Evolutionary conservation across 2,888 invertebrate genomes (phyloP).

Genomic region (Tipula lateralis): DNA sequence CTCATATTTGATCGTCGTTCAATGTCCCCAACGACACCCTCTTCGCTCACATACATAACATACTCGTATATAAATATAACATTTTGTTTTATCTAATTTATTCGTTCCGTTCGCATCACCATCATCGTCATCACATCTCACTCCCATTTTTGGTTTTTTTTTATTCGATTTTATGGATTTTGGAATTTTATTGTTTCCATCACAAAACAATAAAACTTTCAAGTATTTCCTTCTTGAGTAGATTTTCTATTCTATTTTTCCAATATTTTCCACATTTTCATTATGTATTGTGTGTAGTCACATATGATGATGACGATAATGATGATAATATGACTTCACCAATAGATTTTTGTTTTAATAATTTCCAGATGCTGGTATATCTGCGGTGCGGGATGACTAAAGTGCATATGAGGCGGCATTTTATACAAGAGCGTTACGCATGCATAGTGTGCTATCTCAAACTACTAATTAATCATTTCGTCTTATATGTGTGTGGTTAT

Average conservation of each 20-base stretch:
- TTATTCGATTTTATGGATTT: conserved; percentile 19
- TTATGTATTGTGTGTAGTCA: not conserved
- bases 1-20: not conserved
- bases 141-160: not conserved
- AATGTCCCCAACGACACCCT: not conserved
- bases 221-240: conserved; percentile 11
- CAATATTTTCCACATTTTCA: not conserved
- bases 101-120: not conserved
- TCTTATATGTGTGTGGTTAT: not conserved
- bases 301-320: not conserved
- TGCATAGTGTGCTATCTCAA: too few relatives aligned
- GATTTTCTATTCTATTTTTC: conserved; percentile 3
- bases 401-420: not conserved
- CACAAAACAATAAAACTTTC: conserved; percentile 19
- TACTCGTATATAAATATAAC: not conserved
- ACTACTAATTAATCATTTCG: not conserved
- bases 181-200: conserved; percentile 5
- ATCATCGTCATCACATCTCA: not conserved
- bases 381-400: not conserved
- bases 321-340: not conserved
- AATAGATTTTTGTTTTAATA: not conserved
- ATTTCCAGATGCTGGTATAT: not conserved
- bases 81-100: not conserved
- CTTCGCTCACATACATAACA: not conserved
- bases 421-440: not conserved